A percentile compares a stretch with the other conserved stretches of the same genome.
Conservation (phyloP, 1,140 invertebrate species). For the Lepidurus packardi region DNA sequence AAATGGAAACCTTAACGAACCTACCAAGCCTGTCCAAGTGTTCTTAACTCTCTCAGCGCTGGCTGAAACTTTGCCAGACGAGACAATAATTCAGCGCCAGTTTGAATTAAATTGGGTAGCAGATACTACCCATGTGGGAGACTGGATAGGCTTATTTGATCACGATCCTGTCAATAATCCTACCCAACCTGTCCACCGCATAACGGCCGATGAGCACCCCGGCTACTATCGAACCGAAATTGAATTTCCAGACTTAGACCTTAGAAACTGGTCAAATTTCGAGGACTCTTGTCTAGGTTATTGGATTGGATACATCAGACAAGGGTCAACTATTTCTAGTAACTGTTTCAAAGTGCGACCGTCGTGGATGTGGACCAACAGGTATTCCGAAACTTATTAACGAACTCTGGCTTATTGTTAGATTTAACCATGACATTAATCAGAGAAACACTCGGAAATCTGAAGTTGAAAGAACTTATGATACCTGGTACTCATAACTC, state of each 20-base stretch:
- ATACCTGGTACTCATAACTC: constrained; percentile 66
- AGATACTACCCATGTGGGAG: constrained; percentile 35
- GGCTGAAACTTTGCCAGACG: constrained; percentile 21
- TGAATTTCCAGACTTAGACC: constrained; percentile 35
- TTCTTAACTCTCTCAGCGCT: constrained; percentile 35
- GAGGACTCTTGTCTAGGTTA: constrained; percentile 43
- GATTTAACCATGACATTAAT: constrained; percentile 22
- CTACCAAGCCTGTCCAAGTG: constrained; percentile 24
- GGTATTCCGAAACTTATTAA: constrained; percentile 42
- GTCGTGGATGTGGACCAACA: constrained; percentile 60
- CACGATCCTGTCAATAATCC: constrained; percentile 39
- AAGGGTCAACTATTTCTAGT: constrained; percentile 47
- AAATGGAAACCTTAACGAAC: constrained; percentile 23
- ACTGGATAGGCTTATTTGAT: constrained; percentile 43
- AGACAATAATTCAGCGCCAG: constrained; percentile 33
- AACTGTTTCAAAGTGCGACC: constrained; percentile 59
- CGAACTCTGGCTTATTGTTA: neutral
- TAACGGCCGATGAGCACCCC: neutral
- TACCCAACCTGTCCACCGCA: constrained; percentile 27
- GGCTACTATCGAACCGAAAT: constrained; percentile 36
- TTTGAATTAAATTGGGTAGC: constrained; percentile 40
- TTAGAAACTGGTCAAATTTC: constrained; percentile 35
- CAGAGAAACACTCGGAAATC: constrained; percentile 49
- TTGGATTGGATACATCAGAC: constrained; percentile 52
- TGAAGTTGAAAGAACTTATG: constrained; percentile 54